Conservation (phyloP, 2,113 vertebrate species). For the Heliornis fulica region DNA sequence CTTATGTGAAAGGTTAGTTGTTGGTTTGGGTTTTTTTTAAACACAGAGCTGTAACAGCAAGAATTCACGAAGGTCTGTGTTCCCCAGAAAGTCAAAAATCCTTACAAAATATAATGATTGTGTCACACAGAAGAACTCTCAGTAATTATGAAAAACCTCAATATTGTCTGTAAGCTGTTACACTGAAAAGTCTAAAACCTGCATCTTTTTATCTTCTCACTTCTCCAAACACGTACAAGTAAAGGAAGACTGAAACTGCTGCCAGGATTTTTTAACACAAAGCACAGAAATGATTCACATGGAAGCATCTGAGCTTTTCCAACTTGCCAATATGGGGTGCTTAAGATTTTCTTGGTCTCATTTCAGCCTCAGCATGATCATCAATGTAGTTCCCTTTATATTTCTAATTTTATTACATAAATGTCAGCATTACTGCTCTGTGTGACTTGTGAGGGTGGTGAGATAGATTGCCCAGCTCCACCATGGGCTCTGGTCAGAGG, state of each 20-base stretch:
- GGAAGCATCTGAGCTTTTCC: not conserved
- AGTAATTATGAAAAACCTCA: constrained; percentile 42
- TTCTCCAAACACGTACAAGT: not conserved
- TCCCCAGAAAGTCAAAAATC: constrained; percentile 24
- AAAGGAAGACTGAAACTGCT: constrained; percentile 7
- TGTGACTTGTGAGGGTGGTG: accelerated
- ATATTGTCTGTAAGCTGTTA: constrained; percentile 38
- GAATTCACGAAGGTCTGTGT: not conserved
- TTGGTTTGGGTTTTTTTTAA: not conserved
- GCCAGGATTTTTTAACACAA: not conserved
- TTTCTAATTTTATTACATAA: accelerated
- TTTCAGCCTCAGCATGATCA: not conserved
- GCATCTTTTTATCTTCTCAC: constrained; percentile 28
- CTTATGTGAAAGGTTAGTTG: not conserved
- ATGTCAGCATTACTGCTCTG: accelerated
- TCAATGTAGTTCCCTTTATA: not conserved
- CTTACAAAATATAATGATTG: constrained; percentile 15
- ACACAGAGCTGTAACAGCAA: not conserved
- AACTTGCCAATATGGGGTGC: not conserved
- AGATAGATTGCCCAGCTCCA: not conserved
- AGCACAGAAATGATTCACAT: not conserved
- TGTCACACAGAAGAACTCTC: not conserved
- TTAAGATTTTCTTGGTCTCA: not conserved
- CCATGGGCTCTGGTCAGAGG: not conserved
- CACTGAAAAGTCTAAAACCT: not conserved